Evolutionary conservation across 2,888 invertebrate genomes (phyloP).

Genomic region (Gastrophysa polygoni): DNA sequence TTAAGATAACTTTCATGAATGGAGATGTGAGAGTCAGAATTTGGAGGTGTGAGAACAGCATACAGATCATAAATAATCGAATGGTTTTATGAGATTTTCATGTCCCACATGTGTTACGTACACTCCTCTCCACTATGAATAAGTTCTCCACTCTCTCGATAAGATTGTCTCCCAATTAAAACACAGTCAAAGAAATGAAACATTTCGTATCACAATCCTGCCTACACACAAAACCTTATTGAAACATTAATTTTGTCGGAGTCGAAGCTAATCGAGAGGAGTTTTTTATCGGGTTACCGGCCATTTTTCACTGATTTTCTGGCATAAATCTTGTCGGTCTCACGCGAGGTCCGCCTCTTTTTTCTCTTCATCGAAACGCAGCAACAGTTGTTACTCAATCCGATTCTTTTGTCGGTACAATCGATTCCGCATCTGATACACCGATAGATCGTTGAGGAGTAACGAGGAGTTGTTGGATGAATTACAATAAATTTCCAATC

Average conservation of each 20-base stretch:
- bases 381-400: neutral
- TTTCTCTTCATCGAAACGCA: neutral
- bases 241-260: neutral
- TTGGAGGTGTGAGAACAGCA: neutral
- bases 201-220: neutral
- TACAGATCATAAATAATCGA: neutral
- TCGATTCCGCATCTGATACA: neutral
- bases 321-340: neutral
- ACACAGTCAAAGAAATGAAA: neutral
- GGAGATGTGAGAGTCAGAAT: neutral
- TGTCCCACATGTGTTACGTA: neutral
- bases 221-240: neutral
- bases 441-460: neutral
- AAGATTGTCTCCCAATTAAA: neutral
- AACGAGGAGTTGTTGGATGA: neutral
- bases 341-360: neutral
- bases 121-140: neutral
- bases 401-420: neutral
- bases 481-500: constrained; percentile 1
- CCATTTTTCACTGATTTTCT: neutral
- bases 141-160: neutral
- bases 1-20: neutral
- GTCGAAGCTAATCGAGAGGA: neutral
- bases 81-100: neutral
- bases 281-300: neutral